Base-by-base conservation (phyloP, 1,140 invertebrate genomes). In the Rhizoglyphus robini region DNA sequence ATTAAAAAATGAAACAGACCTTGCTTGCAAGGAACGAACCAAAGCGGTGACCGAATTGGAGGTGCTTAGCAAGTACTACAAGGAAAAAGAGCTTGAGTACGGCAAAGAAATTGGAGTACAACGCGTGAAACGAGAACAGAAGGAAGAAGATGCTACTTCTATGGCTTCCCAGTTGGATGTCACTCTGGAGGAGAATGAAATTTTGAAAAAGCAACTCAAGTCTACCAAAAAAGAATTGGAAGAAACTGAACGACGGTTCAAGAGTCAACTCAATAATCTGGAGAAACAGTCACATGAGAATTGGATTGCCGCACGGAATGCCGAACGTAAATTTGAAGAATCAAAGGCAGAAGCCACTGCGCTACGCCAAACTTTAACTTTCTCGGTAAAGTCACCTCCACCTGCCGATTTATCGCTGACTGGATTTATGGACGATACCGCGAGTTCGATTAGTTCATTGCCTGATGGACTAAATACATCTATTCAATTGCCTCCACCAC, bases 251-350 rank as follows among this genome's bases (percentile, higher is more conserved):
- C 83, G 84, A 23, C 82, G 83, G 60, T 83, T 86, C 63, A 88
- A 88, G 73, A 81, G 79, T 57, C 84, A 87, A 69, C 82, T 88
- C 69, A 81, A 84, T 47, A 78, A 81, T 63, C 75, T 86, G 46
- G 87, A 89, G 75, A 84, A 84, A 66, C 84, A 86, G 67, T 81
- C 84, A 20, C 86, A 88, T 72, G 83, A 85, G 70, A 85, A 86
- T 71, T 89, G 87, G 86, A 79, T 81, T 23, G 78, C 82, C 54
- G 83, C 84, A 8, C 78, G 86, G 58, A 84, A 86, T 72, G 82
- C 83, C 32, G 84, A 87, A 72, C 79, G 87, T 30, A 84, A 83
- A 68, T 79, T 86, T 31, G 86, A 88, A 73, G 88, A 88, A 72
- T 79, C 83, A 4, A 81, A 83, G 71, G 81, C 83, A 47, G 87